Base-by-base conservation (phyloP, 2,888 invertebrate genomes). In the Bhutanitis thaidina region DNA sequence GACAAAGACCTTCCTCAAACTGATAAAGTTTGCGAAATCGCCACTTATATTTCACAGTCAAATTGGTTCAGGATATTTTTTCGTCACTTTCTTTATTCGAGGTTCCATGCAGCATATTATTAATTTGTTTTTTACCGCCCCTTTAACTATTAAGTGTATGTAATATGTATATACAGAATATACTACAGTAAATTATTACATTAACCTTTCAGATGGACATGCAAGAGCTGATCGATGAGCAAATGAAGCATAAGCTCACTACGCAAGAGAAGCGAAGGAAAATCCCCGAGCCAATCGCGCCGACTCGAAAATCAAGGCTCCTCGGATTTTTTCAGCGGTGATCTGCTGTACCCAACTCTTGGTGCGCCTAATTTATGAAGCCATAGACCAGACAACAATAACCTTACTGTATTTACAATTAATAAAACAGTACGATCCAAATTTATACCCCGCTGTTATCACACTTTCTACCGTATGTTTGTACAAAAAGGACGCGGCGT, bases 141-240 rank as follows among this genome's bases (percentile, higher is more conserved):
- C n/a, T n/a, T n/a, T n/a, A n/a, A n/a, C n/a, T n/a, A n/a, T n/a
- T n/a, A n/a, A n/a, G n/a, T n/a, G n/a, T n/a, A n/a, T n/a, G n/a
- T n/a, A n/a, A n/a, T n/a, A n/a, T n/a, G n/a, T n/a, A n/a, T n/a
- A n/a, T n/a, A n/a, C n/a, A n/a, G n/a, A n/a, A n/a, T n/a, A n/a
- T n/a, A n/a, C n/a, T n/a, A n/a, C n/a, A 20, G 2, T 20, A 20
- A 20, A 12, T 32, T 40, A 13, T 14, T 29, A 25, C n/a, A n/a
- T n/a, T n/a, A n/a, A 10, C 0, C 1, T 38, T 34, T 88, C 90
- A 97, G 95, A 96, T 97, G 93, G 97, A 98, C 79, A 97, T 98
- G 96, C 97, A 98, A 70, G 95, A 96, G 70, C 89, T 98, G 37
- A 91, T 98, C 53, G 96, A 97, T 64, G 97, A 97, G 69, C 97